phyloP scores from a whole-genome alignment of 1,140 invertebrate species.

The Patella vulgata region DNA sequence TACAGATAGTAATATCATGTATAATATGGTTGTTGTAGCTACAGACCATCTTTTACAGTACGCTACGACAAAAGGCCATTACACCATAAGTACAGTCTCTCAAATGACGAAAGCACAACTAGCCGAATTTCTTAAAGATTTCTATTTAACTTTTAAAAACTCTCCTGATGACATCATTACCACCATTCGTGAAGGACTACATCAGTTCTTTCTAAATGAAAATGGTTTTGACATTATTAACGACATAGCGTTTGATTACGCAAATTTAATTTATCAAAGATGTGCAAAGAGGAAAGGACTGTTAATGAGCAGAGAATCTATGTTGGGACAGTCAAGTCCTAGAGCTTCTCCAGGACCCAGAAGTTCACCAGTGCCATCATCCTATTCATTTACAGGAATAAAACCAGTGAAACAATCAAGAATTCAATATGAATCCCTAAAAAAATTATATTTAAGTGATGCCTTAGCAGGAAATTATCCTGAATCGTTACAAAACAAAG shows the following conservation, averaged over 20 bases:
- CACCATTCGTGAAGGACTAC: conserved; percentile 42
- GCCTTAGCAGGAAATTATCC: conserved; percentile 52
- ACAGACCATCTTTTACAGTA: conserved; percentile 41
- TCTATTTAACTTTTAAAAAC: conserved; percentile 45
- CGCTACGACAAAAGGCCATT: conserved; percentile 43
- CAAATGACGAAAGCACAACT: conserved; percentile 43
- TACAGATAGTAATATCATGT: too few relatives aligned
- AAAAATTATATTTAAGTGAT: conserved; percentile 53
- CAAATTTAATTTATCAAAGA: conserved; percentile 49
- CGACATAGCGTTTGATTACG: conserved; percentile 46
- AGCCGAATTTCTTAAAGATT: conserved; percentile 52
- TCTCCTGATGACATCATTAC: conserved; percentile 28
- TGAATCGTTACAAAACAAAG: conserved; percentile 56
- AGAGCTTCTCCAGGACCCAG: conserved; percentile 16
- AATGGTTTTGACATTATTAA: conserved; percentile 48
- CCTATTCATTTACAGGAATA: too few relatives aligned
- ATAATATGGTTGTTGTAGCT: conserved; percentile 30
- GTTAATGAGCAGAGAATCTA: too few relatives aligned
- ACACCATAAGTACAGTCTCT: conserved; percentile 37
- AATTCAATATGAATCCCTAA: conserved; percentile 39
- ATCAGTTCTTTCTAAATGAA: conserved; percentile 53
- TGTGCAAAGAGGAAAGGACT: too few relatives aligned
- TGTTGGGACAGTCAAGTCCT: conserved; percentile 23
- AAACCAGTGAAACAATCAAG: too few relatives aligned
- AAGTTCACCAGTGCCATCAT: too few relatives aligned